Evolutionary conservation across 2,113 vertebrate genomes (phyloP).

Genomic region (Oriolus oriolus): DNA sequence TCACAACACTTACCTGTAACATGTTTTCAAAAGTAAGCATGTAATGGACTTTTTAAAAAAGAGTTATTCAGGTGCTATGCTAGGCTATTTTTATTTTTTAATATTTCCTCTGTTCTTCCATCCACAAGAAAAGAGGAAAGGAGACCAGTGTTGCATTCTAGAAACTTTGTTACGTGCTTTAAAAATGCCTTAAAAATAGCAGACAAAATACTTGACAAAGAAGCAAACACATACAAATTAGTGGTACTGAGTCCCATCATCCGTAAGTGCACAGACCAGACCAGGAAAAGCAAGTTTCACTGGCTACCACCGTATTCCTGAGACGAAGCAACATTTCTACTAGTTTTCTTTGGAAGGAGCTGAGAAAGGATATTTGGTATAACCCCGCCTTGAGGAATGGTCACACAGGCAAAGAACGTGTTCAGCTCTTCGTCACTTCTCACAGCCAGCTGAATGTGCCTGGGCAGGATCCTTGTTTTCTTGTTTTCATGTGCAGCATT

Average conservation of each 20-base stretch:
- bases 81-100: background rate
- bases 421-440: conserved; percentile 77
- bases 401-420: conserved; percentile 69
- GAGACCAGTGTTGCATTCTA: background rate
- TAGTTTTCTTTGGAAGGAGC: conserved; percentile 69
- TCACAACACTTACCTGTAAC: background rate
- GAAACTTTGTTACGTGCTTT: background rate
- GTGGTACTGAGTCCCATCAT: background rate
- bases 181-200: background rate
- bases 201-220: background rate
- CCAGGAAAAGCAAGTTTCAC: background rate
- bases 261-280: background rate
- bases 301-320: background rate
- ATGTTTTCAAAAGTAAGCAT: background rate
- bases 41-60: rapidly evolving
- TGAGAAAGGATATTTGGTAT: conserved; percentile 69
- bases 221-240: background rate
- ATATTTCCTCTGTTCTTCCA: background rate
- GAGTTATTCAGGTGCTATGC: background rate
- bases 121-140: background rate
- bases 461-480: conserved; percentile 60
- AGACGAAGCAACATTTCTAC: background rate
- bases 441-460: conserved; percentile 78
- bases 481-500: background rate
- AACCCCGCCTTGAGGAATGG: conserved; percentile 72